Evolutionary conservation across 1,140 invertebrate species (phyloP), one percentile per base, ranked within the genome.

Genomic region (Scaptomyza graminum): DNA sequence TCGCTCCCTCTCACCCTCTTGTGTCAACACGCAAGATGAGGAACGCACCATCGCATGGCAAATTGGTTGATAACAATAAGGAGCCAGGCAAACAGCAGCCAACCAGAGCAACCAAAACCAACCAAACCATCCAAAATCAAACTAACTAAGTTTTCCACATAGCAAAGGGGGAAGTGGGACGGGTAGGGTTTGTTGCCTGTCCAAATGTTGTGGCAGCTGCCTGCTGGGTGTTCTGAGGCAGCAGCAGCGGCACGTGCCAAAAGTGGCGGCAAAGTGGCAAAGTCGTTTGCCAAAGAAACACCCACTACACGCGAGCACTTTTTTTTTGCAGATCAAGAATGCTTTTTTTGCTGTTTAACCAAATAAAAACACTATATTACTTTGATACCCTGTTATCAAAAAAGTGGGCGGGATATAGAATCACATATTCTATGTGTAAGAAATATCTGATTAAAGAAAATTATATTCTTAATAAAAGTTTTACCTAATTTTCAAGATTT

Each of bases 11-110:
- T 11, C 9, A 3, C 3, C 9, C 25, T 13, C 50, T 7, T 34
- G 31, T 52, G 50, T 52, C 50, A 34, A 52, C 37, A 41, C 12
- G 18, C 51, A 18, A 18, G 51, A 54, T 22, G 55, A 41, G 41
- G 5, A 50, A 66, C 61, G 68, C 61, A 49, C 56, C 57, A 76
- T 54, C 59, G 70, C 55, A 43, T 74, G 78, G 79, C 69, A 81
- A 81, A 81, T 82, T 77, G 79, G 69, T 82, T 77, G 79, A 82
- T 82, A 82, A 82, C 79, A 81, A 81, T 77, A 64, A 56, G 34
- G 54, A 63, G 37, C 46, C 55, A 49, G 15, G 70, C 69, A 68
- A 73, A 62, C 71, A 68, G 34, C 43, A 70, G 49, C 70, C 37
- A 41, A 39, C 6, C 39, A 22, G 18, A 43, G 25, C 62, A 31